Conservation (phyloP, 2,113 vertebrate genomes). For the Dendropsophus ebraccatus region DNA sequence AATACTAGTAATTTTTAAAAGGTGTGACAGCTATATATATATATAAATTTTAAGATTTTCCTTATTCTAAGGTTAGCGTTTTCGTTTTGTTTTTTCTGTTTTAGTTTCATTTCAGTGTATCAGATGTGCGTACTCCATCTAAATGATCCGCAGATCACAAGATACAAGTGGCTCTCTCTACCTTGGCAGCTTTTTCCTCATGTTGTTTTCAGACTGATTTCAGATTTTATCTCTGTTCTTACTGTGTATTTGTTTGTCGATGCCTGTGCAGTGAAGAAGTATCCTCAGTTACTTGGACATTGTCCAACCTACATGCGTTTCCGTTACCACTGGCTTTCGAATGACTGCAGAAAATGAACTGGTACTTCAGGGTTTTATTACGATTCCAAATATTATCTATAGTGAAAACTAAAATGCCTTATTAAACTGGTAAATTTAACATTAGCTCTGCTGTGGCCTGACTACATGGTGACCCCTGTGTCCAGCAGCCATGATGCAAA, state of each 20-base stretch:
- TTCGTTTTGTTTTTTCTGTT: no score
- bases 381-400: not conserved
- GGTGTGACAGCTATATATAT: no score
- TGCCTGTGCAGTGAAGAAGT: not conserved
- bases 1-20: no score
- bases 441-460: not conserved
- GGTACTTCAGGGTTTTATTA: not conserved
- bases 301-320: not conserved
- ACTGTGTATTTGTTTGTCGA: not conserved
- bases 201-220: not conserved
- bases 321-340: not conserved
- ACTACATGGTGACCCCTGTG: not conserved
- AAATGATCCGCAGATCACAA: not conserved
- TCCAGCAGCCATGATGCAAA: no score
- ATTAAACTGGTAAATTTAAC: no score
- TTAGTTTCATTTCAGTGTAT: no score
- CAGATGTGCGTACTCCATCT: not conserved
- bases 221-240: not conserved
- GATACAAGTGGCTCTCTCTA: no score
- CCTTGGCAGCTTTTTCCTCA: not conserved
- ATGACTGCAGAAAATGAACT: not conserved
- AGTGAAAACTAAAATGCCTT: not conserved
- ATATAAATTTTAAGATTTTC: no score
- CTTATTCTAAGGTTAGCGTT: no score
- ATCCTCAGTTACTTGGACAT: not conserved